These are phyloP conservation scores for Morone chrysops DNA, from an alignment of 2,113 vertebrate genomes.

Conservation along the genomic window DNA sequence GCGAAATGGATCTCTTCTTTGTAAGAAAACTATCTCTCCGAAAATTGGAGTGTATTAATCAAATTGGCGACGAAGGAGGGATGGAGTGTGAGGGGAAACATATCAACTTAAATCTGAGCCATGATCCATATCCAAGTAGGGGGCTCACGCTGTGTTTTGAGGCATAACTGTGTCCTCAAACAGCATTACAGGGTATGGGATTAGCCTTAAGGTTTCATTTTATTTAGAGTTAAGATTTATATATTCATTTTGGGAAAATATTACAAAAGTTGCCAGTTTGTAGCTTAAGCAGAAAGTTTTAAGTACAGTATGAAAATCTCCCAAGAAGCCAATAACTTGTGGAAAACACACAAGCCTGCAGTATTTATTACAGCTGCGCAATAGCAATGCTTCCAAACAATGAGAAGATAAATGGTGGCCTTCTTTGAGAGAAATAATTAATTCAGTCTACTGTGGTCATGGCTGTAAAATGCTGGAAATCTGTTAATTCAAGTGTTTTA, in stretches of 20 bases:
- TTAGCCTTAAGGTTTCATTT: not conserved
- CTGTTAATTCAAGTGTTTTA: not conserved
- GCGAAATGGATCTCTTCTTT: constrained; percentile 85
- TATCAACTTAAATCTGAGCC: constrained; percentile 70
- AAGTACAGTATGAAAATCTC: not conserved
- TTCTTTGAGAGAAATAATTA: not conserved
- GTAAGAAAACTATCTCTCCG: constrained; percentile 85
- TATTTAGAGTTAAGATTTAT: not conserved
- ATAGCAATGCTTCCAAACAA: not conserved
- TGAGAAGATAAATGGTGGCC: no score
- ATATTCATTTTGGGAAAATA: not conserved
- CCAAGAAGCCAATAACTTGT: not conserved
- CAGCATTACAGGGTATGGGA: constrained; percentile 44
- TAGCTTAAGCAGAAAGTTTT: not conserved
- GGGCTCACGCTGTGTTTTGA: constrained; percentile 48
- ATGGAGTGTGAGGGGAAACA: constrained; percentile 40
- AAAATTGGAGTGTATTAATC: constrained; percentile 86
- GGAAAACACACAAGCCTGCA: not conserved
- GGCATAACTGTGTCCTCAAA: constrained; percentile 41
- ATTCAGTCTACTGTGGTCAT: not conserved
- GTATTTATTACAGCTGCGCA: not conserved
- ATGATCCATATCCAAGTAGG: constrained; percentile 66
- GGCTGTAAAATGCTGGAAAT: not conserved
- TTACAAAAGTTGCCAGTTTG: not conserved
- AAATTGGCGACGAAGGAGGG: constrained; percentile 68